Conservation (phyloP, 2,797 vertebrate genomes). For the Harpagifer antarcticus region DNA sequence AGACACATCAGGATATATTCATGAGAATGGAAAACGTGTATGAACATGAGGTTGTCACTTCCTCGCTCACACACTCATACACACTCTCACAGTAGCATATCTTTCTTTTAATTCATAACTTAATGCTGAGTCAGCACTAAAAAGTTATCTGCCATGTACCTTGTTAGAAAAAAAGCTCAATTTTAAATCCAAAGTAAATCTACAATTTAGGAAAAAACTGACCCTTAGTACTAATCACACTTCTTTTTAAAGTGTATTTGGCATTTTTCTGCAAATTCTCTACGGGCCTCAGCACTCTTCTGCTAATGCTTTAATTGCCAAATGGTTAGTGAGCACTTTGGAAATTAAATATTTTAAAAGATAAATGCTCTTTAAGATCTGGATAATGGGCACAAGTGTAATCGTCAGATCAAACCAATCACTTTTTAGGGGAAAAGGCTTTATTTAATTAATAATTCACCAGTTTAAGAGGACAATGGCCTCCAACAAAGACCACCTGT, state of each 20-base stretch:
- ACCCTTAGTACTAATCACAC: background rate
- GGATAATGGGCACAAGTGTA: background rate
- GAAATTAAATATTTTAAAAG: conserved; percentile 8
- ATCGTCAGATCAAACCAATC: background rate
- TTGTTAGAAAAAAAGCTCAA: conserved; percentile 7
- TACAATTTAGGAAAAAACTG: background rate
- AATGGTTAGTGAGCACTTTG: conserved; percentile 33
- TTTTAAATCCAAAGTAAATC: conserved; percentile 11
- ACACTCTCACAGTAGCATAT: background rate
- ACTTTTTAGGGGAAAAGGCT: background rate
- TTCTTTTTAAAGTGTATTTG: conserved; percentile 6
- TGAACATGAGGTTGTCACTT: background rate
- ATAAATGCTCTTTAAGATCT: background rate
- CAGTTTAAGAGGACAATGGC: background rate
- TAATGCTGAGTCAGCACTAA: no score
- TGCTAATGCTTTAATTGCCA: conserved; percentile 21
- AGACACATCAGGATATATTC: conserved; percentile 3
- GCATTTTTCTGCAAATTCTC: conserved; percentile 8
- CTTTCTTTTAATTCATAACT: no score
- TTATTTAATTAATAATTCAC: background rate
- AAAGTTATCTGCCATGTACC: conserved; percentile 12
- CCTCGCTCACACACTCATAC: background rate
- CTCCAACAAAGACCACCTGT: background rate
- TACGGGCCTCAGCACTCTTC: background rate
- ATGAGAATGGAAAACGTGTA: background rate